Evolutionary conservation across 1,140 invertebrate genomes (phyloP).

Genomic region (Galleria mellonella): DNA sequence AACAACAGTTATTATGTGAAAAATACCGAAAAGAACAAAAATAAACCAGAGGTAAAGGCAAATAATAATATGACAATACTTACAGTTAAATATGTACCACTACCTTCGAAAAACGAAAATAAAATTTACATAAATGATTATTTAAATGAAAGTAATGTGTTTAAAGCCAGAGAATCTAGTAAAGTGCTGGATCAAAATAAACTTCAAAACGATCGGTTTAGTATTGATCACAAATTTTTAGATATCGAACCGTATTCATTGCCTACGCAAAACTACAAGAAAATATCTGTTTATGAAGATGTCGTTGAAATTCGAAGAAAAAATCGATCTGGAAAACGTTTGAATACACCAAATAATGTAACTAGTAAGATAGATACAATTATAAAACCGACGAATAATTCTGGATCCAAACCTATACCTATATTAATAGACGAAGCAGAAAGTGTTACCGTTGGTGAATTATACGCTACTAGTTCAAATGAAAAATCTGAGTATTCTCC

Average conservation of each 20-base stretch:
- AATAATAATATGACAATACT: constrained; percentile 14
- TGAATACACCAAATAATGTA: constrained; percentile 41
- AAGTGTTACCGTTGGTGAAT: constrained; percentile 17
- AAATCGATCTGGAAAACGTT: constrained; percentile 38
- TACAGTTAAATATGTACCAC: constrained; percentile 10
- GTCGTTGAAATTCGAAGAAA: constrained; percentile 14
- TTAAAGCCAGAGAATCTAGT: constrained; percentile 31
- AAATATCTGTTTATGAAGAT: constrained; percentile 11
- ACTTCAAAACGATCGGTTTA: constrained; percentile 40
- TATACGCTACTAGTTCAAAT: constrained; percentile 30
- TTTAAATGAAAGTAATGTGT: constrained; percentile 31
- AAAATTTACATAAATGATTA: constrained; percentile 34
- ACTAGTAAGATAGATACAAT: constrained; percentile 9
- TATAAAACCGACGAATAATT: constrained; percentile 11
- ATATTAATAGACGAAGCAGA: constrained; percentile 19
- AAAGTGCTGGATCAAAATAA: constrained; percentile 46
- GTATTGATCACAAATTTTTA: constrained; percentile 40
- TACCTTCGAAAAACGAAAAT: constrained; percentile 21
- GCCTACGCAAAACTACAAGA: constrained; percentile 23
- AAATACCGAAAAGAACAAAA: constrained; percentile 15
- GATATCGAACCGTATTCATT: constrained; percentile 32
- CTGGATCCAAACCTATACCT: constrained; percentile 10
- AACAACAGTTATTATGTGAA: constrained; percentile 9
- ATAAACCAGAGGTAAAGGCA: constrained; percentile 10
- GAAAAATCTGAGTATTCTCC: constrained; percentile 56